A percentile compares a stretch with the other conserved stretches of the same genome.
Conservation (phyloP, 2,888 invertebrate genomes). For the Drosophila sordidula region DNA sequence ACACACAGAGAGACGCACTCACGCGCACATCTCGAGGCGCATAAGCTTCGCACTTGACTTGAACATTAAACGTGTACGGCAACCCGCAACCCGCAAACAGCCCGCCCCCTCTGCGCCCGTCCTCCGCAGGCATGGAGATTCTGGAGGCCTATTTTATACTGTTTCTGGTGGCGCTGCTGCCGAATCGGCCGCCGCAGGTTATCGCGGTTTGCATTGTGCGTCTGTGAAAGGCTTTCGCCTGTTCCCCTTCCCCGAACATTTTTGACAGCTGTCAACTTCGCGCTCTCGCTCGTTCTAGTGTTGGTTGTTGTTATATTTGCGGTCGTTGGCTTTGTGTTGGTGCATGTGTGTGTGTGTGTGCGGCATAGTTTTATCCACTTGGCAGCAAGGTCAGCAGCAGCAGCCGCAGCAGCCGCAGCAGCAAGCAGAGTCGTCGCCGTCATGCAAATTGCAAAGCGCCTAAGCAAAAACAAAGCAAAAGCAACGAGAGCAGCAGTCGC, state of each 20-base stretch:
- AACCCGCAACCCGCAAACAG: neutral
- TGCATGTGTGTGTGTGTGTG: constrained; percentile 13
- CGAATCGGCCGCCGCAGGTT: constrained; percentile 49
- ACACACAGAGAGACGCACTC: constrained; percentile 47
- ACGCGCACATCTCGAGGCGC: constrained; percentile 69
- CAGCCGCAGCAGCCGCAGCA: constrained; percentile 47
- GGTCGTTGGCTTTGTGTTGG: constrained; percentile 44
- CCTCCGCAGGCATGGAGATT: constrained; percentile 53
- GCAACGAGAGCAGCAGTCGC: constrained; percentile 17
- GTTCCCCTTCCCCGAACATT: constrained; percentile 26
- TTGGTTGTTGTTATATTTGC: constrained; percentile 23
- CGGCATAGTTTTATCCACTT: constrained; percentile 74
- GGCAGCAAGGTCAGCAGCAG: constrained; percentile 65
- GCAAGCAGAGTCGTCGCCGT: constrained; percentile 32
- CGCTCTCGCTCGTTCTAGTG: neutral
- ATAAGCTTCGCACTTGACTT: constrained; percentile 77
- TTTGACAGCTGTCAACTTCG: constrained; percentile 75
- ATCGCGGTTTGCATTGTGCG: constrained; percentile 46
- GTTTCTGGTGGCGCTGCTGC: constrained; percentile 32
- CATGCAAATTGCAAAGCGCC: constrained; percentile 74
- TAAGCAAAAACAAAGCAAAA: constrained; percentile 53
- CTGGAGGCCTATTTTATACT: constrained; percentile 55
- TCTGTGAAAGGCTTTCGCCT: constrained; percentile 22
- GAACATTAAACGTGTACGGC: constrained; percentile 72
- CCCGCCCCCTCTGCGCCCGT: neutral